Conservation (phyloP, 2,797 vertebrate species). For the Coendou prehensilis region DNA sequence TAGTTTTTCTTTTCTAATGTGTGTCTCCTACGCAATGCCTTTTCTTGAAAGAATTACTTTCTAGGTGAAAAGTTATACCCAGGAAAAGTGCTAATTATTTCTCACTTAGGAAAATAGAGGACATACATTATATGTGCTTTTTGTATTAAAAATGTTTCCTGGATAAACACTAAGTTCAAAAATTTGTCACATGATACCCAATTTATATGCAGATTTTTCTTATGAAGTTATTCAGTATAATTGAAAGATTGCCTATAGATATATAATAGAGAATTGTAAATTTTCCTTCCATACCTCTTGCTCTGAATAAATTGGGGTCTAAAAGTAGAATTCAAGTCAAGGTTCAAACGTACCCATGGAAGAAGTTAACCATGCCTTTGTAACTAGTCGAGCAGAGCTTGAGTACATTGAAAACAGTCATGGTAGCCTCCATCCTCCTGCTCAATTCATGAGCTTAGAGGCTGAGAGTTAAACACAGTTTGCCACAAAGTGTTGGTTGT, state of each 20-base stretch:
- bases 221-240: background rate
- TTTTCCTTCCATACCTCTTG: background rate
- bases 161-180: conserved; percentile 13
- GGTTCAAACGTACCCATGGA: background rate
- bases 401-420: background rate
- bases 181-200: background rate
- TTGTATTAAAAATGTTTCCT: conserved; percentile 41
- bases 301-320: background rate
- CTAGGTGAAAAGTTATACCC: background rate
- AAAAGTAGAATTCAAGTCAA: background rate
- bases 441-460: background rate
- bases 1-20: background rate
- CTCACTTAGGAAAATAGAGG: background rate
- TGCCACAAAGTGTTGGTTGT: background rate
- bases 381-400: background rate
- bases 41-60: conserved; percentile 54
- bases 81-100: conserved; percentile 31
- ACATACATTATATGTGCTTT: background rate
- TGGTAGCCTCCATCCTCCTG: background rate
- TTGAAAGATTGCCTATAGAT: background rate
- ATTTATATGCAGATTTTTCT: background rate
- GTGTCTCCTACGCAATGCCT: background rate
- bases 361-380: background rate
- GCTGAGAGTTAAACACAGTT: background rate
- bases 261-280: background rate